Base-by-base conservation (phyloP, 1,140 invertebrate species). In the Orchestia grillus region DNA sequence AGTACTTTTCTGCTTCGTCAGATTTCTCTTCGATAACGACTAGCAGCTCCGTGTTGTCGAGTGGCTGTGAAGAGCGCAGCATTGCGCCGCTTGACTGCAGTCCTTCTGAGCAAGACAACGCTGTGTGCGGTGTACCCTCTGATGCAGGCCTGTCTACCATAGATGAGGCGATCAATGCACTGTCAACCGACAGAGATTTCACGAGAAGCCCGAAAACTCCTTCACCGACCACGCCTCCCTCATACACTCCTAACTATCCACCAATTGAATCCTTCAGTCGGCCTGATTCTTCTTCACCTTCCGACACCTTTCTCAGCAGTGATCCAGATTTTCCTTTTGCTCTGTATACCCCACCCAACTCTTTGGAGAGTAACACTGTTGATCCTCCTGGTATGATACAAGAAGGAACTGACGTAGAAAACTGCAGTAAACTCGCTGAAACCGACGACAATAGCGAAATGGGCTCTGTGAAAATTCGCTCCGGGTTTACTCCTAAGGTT, bases 191-290 rank as follows among this genome's bases (percentile, higher is more conserved):
- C 36, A 44, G 36, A 42, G 88, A 42, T 41, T 36, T 45, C 28
- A 47, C 19, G 0, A 44, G 92, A n/a, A 40, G 44, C 44, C 47
- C 92, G 4, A 94, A 94, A 40, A 94, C 92, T 15, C 92, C 92
- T n/a, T 94, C 92, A 40, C 92, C 92, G 8, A 94, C 44, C 36
- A 94, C 92, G 44, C 92, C 92, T 47, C 44, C 92, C 41, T n/a
- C 92, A 6, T 94, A 94, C 44, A 94, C 92, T 94, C 92, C 92
- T 44, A 94, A 94, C 36, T 94, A 94, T 94, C 92, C 92, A 0
- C 43, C 44, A 0, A 94, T 94, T 94, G 92, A 94, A 47, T 94
- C 92, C 36, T 94, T 94, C 92, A 94, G 92, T 47, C 6, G 92
- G 36, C 92, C 92, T n/a, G 92, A 44, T 36, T 94, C 92, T 15